phyloP scores from a whole-genome alignment of 2,113 vertebrate genomes.

The Copsychus sechellarum region DNA sequence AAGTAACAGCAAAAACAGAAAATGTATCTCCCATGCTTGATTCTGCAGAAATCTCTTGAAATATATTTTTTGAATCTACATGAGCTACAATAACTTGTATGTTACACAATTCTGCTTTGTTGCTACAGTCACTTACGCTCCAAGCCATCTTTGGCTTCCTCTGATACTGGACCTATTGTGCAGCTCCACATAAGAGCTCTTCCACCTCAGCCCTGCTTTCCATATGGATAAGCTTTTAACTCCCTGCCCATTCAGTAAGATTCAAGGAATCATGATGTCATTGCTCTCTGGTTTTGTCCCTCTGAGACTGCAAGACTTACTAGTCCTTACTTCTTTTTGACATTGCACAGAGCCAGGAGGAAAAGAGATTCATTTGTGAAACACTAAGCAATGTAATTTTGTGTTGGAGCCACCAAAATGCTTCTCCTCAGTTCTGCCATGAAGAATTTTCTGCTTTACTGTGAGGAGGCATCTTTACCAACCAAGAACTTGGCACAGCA shows the following conservation, averaged over 20 bases:
- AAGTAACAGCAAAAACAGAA: neutral
- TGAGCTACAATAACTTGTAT: neutral
- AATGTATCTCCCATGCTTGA: neutral
- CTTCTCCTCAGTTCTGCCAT: neutral
- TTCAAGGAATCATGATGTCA: neutral
- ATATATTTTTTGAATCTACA: neutral
- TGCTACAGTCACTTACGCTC: neutral
- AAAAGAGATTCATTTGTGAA: neutral
- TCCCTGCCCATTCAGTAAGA: neutral
- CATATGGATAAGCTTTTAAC: neutral
- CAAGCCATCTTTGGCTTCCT: neutral
- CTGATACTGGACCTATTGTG: neutral
- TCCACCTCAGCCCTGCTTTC: neutral
- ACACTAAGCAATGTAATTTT: neutral
- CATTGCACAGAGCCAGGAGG: neutral
- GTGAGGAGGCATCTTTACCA: neutral
- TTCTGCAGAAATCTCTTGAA: neutral
- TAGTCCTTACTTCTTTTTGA: neutral
- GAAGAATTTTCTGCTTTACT: neutral
- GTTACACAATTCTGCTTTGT: rapidly evolving
- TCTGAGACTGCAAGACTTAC: neutral
- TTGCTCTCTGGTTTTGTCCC: neutral
- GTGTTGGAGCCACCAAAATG: neutral
- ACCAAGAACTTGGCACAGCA: neutral
- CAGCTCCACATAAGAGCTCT: neutral